Evolutionary conservation across 2,113 vertebrate species (phyloP), one percentile per base, ranked within the genome.

Genomic region (Dasyornis broadbenti): DNA sequence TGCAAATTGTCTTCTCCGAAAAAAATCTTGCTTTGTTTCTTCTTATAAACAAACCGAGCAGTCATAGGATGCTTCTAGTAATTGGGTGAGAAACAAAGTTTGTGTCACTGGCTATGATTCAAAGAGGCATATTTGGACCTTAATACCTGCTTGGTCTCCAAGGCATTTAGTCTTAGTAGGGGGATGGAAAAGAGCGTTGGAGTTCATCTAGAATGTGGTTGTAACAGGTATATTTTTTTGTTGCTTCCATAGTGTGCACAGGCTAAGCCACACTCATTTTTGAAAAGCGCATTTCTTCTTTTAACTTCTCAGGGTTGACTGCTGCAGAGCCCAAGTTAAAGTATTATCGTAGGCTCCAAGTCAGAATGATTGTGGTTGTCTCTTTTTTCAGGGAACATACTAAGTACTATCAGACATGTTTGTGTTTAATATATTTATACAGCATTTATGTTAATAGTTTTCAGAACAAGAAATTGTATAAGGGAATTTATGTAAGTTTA

Each of bases 101-200:
- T 37, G 16, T 21, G 13, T 86, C 60, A 26, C 69, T 73, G 66
- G 19, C 53, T 87, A 11, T 96, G 84, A 66, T 2, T 31, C 50
- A 86, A 68, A 0, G 39, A 63, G 44, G 77, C 65, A 59, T 19
- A 73, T 88, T 91, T 94, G 47, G 37, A 68, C 63, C 81, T 95
- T 44, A 72, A 60, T 90, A 72, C 27, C 31, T 89, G 30, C 35
- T 73, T 95, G 52, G 33, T 37, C 8, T 90, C 56, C 54, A 61
- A 94, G 70, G 33, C 20, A 6, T 92, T 89, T 73, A 54, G 18
- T 89, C 85, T 96, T 86, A 68, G 42, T 63, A 85, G 50, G 37
- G 27, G 31, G 50, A 64, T 85, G 31, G 60, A 60, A 81, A 88
- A 80, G 49, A 83, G 61, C 24, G 11, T 50, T 92, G 64, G 39